phyloP scores from a whole-genome alignment of 2,113 vertebrate species.

The Myrmecophaga tridactyla region DNA sequence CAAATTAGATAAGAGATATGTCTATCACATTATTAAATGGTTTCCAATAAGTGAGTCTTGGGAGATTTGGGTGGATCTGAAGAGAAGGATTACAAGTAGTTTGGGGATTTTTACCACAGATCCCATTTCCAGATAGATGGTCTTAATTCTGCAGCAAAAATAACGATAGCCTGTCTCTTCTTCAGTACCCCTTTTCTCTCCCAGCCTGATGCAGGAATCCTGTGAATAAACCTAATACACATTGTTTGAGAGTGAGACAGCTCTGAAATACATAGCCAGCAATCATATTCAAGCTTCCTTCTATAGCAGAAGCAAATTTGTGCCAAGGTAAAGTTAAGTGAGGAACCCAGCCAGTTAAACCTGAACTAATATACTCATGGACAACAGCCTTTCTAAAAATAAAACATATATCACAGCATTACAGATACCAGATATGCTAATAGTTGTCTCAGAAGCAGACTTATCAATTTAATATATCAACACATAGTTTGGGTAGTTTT shows the following conservation, averaged over 20 bases:
- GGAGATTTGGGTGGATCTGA: background rate
- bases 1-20: background rate
- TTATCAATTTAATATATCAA: background rate
- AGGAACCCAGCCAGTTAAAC: background rate
- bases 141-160: constrained; percentile 66
- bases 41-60: background rate
- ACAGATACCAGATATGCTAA: background rate
- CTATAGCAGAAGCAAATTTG: background rate
- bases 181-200: constrained; percentile 49
- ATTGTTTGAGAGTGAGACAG: constrained; percentile 22
- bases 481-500: background rate
- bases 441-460: background rate
- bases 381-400: background rate
- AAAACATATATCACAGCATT: background rate
- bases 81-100: constrained; percentile 28
- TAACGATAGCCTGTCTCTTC: constrained; percentile 54
- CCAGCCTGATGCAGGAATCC: constrained; percentile 56
- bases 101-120: constrained; percentile 58
- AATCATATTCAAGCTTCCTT: background rate
- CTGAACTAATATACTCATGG: background rate
- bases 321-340: background rate
- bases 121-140: constrained; percentile 66
- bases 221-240: constrained; percentile 66
- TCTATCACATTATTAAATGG: constrained; percentile 33
- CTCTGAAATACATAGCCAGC: constrained; percentile 40